Evolutionary conservation across 2,888 invertebrate species (phyloP), one percentile per base, ranked within the genome.

Genomic region (Oscheius sp.): DNA sequence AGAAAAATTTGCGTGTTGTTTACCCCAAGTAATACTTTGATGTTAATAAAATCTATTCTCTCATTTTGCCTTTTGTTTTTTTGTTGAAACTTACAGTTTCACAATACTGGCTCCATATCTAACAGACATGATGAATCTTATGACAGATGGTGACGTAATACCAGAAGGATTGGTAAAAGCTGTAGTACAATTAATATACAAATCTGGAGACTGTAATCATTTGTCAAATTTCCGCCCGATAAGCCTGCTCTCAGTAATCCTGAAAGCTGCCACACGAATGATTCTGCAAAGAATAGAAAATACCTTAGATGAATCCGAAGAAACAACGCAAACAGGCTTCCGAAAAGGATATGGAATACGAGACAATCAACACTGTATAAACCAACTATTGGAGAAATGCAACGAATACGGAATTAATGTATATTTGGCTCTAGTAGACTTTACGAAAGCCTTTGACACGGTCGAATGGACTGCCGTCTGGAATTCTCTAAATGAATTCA

Each of bases 341-440:
- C 43, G 59, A 5, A 52, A 52, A 46, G 16, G 27, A 0, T 75
- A 25, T 16, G 59, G 69, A 3, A 75, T 72, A 0, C 13, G n/a
- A 6, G 74, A 76, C 21, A 71, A 76, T 45, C 29, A 59, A 0
- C 61, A 45, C 25, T 23, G 69, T 7, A 21, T 76, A 1, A 45
- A 16, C n/a, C 52, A 70, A 25, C 55, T 75, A 0, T 43, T 75
- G 1, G 55, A 72, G 13, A n/a, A 12, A 1, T 18, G 46, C 1
- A 21, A 16, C 1, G 77, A 78, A 35, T 77, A 73, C 69, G 25
- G 63, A 16, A 16, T 69, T 9, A 76, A 74, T 9, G 69, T 77
- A 0, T 69, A 59, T 56, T 2, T 77, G 0, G 63, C 27, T 13
- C 77, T 78, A 46, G 49, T 78, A 23, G 78, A 78, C 56, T 78